Evolutionary conservation across 2,888 invertebrate species (phyloP), one percentile per base, ranked within the genome.

Genomic region (Diaphora mendica): DNA sequence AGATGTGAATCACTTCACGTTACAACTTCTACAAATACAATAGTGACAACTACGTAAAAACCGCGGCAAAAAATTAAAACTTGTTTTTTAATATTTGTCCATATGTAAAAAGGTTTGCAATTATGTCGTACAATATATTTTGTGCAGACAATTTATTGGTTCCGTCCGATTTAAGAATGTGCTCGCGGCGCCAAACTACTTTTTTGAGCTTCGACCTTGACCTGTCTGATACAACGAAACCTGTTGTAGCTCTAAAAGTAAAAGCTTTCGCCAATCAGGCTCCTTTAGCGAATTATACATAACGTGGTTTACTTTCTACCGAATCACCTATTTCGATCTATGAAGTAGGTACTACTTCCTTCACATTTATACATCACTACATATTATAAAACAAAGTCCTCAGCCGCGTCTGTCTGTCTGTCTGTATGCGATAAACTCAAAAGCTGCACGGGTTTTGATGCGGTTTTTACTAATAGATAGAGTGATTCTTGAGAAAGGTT

Each of bases 171-270:
- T 80, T 82, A 88, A 88, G 89, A 90, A 91, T 92, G 88, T 90
- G 90, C 84, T 89, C 81, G 82, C 86, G 89, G 88, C 91, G 90
- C 89, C 90, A 88, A 91, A 90, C 91, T 82, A 86, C 91, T 92
- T 94, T 91, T 92, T 91, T 89, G 84, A 82, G 84, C 82, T 74
- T 73, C 86, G 92, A 87, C 94, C 95, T 94, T 95, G 95, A 94
- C 94, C 93, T 82, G 92, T 79, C 90, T 89, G 91, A 87, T 88
- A 87, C 87, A 86, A 85, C 81, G 86, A 90, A 92, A 94, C 94
- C 91, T 89, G 94, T 92, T 91, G 87, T 90, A 85, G 87, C 86
- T 84, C 87, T 89, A 92, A 93, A 93, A 93, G 92, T 91, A 93
- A 93, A 93, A 93, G 92, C 94, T 91, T 93, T 93, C 91, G 89